phyloP scores from a whole-genome alignment of 92 coral and sea anemone genomes.

The Umimayanthus chanpuru region DNA sequence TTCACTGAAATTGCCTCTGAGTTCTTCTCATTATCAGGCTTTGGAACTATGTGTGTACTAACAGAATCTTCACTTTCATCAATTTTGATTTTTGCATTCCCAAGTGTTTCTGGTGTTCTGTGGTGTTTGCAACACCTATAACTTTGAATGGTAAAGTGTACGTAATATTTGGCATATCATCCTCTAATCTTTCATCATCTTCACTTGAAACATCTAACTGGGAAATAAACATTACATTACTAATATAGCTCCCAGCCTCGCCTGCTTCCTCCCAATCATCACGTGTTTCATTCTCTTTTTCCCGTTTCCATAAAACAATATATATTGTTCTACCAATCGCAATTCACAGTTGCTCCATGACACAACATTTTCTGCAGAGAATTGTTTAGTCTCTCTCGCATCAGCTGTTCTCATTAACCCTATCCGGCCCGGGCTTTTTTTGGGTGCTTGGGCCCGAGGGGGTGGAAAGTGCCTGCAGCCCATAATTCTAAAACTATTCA shows the following conservation, averaged over 20 bases:
- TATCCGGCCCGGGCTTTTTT: too few species aligned
- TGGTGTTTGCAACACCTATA: slow-evolving; percentile 20
- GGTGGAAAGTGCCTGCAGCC: too few species aligned
- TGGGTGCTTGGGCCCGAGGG: too few species aligned
- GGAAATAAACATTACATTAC: slow-evolving; percentile 22
- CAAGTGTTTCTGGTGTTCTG: slow-evolving; percentile 33
- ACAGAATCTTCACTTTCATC: slow-evolving; percentile 24
- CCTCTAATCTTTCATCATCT: slow-evolving; percentile 7
- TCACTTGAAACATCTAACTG: slow-evolving; percentile 41
- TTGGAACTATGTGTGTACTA: slow-evolving; percentile 24
- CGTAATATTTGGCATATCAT: slow-evolving; percentile 34
- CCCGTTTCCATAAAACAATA: slow-evolving; percentile 54
- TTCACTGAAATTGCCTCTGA: slow-evolving; percentile 28
- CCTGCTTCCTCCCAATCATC: slow-evolving; percentile 30
- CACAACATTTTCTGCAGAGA: slow-evolving; percentile 8
- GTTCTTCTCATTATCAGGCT: slow-evolving; percentile 37
- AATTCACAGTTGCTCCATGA: slow-evolving; percentile 47
- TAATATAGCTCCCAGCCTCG: slow-evolving; percentile 22
- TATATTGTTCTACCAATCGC: slow-evolving; percentile 23
- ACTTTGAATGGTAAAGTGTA: slow-evolving; percentile 47
- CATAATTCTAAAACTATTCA: too few species aligned
- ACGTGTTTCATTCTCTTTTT: slow-evolving; percentile 4
- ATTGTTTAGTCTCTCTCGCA: neutral
- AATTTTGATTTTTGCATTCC: slow-evolving; percentile 20
- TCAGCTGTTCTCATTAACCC: slow-evolving; percentile 37